Base-by-base conservation (phyloP, 1,140 invertebrate species). In the Drosophila ercepeae region DNA sequence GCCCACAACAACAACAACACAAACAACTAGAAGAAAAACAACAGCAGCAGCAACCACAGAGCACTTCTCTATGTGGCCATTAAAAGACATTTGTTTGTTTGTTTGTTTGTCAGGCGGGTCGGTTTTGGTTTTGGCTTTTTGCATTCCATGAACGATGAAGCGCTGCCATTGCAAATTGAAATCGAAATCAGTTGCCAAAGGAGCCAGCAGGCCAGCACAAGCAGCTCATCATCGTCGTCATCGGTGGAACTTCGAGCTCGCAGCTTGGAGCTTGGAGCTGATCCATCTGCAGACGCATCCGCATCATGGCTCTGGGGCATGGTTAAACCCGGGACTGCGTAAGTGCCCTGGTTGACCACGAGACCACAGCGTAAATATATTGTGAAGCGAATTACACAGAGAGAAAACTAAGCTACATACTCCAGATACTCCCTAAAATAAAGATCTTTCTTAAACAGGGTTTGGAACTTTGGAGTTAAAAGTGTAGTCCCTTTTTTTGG, bases 71-170 rank as follows among this genome's bases (percentile, higher is more conserved):
- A 88, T 86, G 68, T 86, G 77, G 82, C 83, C 78, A 86, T 86
- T 86, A 86, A 86, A 86, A 88, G 77, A 88, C 82, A 71, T 88
- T 84, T 86, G 81, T 88, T 81, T 69, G 59, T 76, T 72, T 75
- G 52, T 64, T 64, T 58, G 58, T 64, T 45, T 71, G 67, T 60
- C 42, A 29, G 53, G 54, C 53, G 18, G 51, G 19, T 50, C 42
- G 52, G 49, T 51, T 54, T 27, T 44, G 53, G 27, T 39, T 65
- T 34, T 74, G 59, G 54, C 45, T 57, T 63, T 81, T 75, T 70
- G 81, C 81, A 79, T 82, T 83, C 74, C 78, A 67, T 52, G 46
- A 36, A 54, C 55, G 39, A 51, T 67, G 69, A 79, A 64, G 72
- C 72, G 68, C 65, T 58, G 73, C 77, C 73, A 82, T 88, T 77